Base-by-base conservation (phyloP, 2,113 vertebrate genomes). In the Mesembrinibis cayennensis region DNA sequence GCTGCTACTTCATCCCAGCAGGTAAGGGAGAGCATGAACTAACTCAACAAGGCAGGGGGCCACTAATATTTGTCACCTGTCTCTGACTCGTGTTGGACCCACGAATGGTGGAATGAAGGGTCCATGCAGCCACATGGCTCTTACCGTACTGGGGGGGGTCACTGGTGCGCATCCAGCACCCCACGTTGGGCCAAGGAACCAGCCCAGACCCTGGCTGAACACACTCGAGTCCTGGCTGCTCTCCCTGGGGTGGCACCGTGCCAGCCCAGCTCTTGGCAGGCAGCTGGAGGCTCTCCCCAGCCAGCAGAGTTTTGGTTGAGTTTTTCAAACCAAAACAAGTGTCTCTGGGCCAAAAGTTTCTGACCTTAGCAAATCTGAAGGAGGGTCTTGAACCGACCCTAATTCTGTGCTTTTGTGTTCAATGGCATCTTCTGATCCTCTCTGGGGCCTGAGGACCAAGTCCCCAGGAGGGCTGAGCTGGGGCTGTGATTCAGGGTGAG, bases 111-210 rank as follows among this genome's bases (percentile, higher is more conserved):
- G 12, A 4, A 9, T 32, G 58, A 92, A 40, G 19, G 70, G n/a
- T 65, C 17, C 6, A 13, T 1, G 8, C 15, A 66, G 50, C 15
- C 30, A 26, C 0, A 0, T 66, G 47, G 16, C 13, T 82, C 18
- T 66, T 42, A 27, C 23, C 0, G 0, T 59, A 21, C 38, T 50
- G 32, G 12, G 18, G 30, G 13, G 17, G 34, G 17, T 3, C 45
- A 21, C 40, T 19, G 9, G 34, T 82, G 73, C 1, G 4, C 25
- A 56, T 27, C 23, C 50, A 53, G 42, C 7, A 13, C 3, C 10
- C 5, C 9, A 13, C 3, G 7, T 7, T 59, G 76, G 53, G 32
- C 36, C 18, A 55, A n/a, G 45, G 6, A 78, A 53, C 19, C 22
- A 18, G 40, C 65, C 25, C 55, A 66, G 69, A 42, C 8, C 26